Percentiles rank a stretch among this genome's conserved stretches.
phyloP scores from a whole-genome alignment of 2,888 invertebrate genomes.

The Drosophila kanekoi region DNA sequence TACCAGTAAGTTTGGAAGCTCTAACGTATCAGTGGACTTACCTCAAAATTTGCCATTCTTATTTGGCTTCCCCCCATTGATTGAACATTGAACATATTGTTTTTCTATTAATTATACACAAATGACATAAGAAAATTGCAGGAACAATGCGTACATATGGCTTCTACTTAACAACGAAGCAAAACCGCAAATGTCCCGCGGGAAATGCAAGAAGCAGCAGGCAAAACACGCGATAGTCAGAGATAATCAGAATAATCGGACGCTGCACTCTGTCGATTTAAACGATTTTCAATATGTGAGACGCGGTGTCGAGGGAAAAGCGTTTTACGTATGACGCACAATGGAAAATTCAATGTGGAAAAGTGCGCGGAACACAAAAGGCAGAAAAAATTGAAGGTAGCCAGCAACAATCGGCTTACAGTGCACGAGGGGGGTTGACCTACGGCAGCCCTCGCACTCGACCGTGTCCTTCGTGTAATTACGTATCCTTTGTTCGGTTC shows the following conservation, averaged over 20 bases:
- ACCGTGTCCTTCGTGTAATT: slow-evolving; percentile 65
- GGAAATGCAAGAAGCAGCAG: slow-evolving; percentile 57
- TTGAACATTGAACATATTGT: slow-evolving; percentile 75
- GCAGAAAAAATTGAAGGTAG: slow-evolving; percentile 25
- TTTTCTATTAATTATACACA: slow-evolving; percentile 76
- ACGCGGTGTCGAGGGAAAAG: slow-evolving; percentile 33
- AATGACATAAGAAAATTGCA: slow-evolving; percentile 57
- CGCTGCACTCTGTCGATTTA: slow-evolving; percentile 76
- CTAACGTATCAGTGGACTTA: neutral
- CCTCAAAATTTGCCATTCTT: neutral
- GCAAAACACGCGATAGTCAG: slow-evolving; percentile 62
- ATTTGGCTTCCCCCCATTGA: slow-evolving; percentile 36
- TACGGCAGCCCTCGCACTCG: slow-evolving; percentile 18
- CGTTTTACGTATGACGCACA: slow-evolving; percentile 64
- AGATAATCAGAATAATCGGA: slow-evolving; percentile 82
- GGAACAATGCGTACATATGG: slow-evolving; percentile 74
- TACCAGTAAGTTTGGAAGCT: neutral
- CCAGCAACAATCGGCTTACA: slow-evolving; percentile 70
- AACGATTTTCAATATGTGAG: slow-evolving; percentile 76
- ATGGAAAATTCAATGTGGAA: slow-evolving; percentile 62
- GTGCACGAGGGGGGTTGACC: slow-evolving; percentile 37
- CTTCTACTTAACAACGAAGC: slow-evolving; percentile 54
- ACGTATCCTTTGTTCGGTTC: slow-evolving; percentile 55
- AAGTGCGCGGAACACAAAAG: slow-evolving; percentile 25
- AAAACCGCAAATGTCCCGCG: slow-evolving; percentile 65